Base-by-base conservation (phyloP, 2,113 vertebrate species). In the Lophura nycthemera region DNA sequence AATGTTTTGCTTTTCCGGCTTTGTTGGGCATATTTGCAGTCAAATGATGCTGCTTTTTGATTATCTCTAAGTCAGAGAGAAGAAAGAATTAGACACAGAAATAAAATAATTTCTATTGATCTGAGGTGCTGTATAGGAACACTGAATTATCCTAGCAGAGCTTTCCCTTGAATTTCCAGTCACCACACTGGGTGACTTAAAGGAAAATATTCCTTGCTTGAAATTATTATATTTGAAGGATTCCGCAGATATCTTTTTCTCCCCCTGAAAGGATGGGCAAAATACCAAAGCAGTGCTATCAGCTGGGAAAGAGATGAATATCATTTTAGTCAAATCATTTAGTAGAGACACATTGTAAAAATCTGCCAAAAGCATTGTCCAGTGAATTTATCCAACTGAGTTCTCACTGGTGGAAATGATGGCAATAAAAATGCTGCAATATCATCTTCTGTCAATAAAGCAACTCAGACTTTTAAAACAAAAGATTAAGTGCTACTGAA, bases 291-390 rank as follows among this genome's bases (percentile, higher is more conserved):
- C 89, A 65, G 40, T 43, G 3, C 47, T 92, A 95, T 95, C 94
- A 95, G 77, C 91, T 95, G 95, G 94, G 86, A 95, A 96, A 95
- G 73, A 88, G 73, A 94, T 95, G 73, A 94, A 90, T 79, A 91
- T 84, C 30, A 65, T 81, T 80, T 48, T 63, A 86, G 73, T 75
- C 85, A 78, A 90, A 90, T 38, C 10, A 65, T 83, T 91, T 40
- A 81, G 2, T 12, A 63, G 67, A 77, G 65, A 18, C 24, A 29
- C 24, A 16, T 30, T 8, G 18, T 21, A 61, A 81, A 54, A 78
- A 67, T 75, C 91, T 97, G 94, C 83, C 96, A 88, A 52, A 94
- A 74, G 6, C 79, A 65, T 73, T 79, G 80, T 78, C 83, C 52
- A 52, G 38, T 48, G 88, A 92, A 95, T 95, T 94, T 75, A 43